phyloP scores from a whole-genome alignment of 1,140 invertebrate genomes.

The Sycophaga agraensis region DNA sequence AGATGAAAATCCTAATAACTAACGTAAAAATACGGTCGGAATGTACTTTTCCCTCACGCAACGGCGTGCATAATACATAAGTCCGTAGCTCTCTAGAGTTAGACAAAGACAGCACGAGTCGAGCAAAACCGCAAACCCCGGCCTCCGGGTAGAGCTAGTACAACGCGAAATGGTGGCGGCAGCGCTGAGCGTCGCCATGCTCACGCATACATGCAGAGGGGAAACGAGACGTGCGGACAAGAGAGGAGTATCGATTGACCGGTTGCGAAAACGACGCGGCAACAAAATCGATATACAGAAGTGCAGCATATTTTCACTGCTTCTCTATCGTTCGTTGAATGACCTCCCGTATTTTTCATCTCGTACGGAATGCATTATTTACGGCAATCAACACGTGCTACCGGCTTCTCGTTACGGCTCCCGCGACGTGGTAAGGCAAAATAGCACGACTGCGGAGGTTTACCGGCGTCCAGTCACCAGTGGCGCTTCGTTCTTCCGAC shows the following conservation, averaged over 20 bases:
- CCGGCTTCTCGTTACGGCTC: no score
- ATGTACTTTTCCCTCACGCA: neutral
- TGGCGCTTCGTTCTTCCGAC: no score
- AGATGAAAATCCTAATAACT: no score
- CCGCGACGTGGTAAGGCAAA: no score
- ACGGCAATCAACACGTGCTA: neutral
- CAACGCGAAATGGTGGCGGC: constrained; percentile 20
- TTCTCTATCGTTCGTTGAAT: neutral
- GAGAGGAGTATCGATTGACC: neutral
- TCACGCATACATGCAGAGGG: neutral
- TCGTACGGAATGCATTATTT: no score
- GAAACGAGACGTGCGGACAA: neutral
- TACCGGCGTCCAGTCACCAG: no score
- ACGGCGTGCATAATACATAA: constrained; percentile 22
- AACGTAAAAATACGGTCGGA: no score
- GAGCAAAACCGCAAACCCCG: neutral
- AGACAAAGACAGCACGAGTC: neutral
- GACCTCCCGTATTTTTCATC: neutral
- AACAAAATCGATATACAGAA: neutral
- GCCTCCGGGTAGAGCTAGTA: neutral
- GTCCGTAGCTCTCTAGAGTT: neutral
- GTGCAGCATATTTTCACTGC: neutral
- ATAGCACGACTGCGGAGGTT: no score
- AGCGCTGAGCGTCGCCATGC: neutral
- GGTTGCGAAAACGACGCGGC: neutral